Evolutionary conservation across 2,797 vertebrate genomes (phyloP).

Genomic region (Hyperoplus lanceolatus): DNA sequence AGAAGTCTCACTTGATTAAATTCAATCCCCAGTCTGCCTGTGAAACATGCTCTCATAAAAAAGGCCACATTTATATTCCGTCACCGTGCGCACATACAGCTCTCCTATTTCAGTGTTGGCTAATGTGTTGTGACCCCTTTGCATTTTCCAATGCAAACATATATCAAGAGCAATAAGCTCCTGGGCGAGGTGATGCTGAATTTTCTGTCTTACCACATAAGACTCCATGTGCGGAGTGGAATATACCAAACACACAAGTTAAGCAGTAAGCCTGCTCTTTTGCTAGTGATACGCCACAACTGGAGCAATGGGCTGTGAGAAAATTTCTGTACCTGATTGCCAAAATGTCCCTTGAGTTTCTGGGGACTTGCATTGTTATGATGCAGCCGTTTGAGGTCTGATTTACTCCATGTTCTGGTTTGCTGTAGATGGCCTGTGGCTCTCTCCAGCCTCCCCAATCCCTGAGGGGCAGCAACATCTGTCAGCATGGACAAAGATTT

Average conservation of each 20-base stretch:
- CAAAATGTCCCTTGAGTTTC: conserved; percentile 36
- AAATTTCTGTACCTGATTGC: conserved; percentile 23
- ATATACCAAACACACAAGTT: conserved; percentile 52
- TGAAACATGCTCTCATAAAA: conserved; percentile 61
- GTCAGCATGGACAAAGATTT: conserved; percentile 42
- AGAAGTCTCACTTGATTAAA: conserved; percentile 61
- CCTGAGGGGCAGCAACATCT: conserved; percentile 48
- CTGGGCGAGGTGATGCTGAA: conserved; percentile 63
- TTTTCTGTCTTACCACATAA: conserved; percentile 56
- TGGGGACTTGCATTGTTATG: conserved; percentile 26
- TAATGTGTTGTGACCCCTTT: conserved; percentile 67
- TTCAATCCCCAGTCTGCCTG: conserved; percentile 45
- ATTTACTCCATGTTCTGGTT: conserved; percentile 47
- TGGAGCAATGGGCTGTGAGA: conserved; percentile 35
- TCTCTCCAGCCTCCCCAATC: conserved; percentile 42
- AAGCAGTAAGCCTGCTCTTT: conserved; percentile 32
- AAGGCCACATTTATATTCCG: conserved; percentile 58
- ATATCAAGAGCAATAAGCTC: conserved; percentile 66
- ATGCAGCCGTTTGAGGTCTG: conserved; percentile 47
- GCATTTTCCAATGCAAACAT: conserved; percentile 71
- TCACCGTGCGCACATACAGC: conserved; percentile 50
- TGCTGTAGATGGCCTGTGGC: conserved; percentile 48
- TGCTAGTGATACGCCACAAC: conserved; percentile 34
- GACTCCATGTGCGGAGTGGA: conserved; percentile 37
- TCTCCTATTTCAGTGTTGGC: conserved; percentile 38